These are phyloP conservation scores for Aelia acuminata DNA, from an alignment of 2,888 invertebrate genomes.

Conservation along the genomic window DNA sequence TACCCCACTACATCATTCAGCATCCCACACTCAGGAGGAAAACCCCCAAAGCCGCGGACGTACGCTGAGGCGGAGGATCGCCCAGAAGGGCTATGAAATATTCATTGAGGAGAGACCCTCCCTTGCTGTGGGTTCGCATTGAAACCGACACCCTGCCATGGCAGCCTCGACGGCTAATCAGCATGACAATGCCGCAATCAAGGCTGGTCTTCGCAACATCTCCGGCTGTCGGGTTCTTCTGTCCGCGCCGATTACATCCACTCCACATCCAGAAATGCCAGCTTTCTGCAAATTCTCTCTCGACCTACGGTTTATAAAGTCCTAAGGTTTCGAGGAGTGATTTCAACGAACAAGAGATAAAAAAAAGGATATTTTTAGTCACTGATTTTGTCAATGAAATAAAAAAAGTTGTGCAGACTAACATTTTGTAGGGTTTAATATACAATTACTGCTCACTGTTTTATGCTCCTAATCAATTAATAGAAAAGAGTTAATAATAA, in stretches of 20 bases:
- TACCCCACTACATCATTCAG: neutral
- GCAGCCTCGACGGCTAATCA: slow-evolving; percentile 33
- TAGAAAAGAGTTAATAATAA: too few relatives aligned
- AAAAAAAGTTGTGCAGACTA: too few relatives aligned
- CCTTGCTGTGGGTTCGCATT: neutral
- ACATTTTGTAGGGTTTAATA: too few relatives aligned
- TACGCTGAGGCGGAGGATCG: slow-evolving; percentile 7
- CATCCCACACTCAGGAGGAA: too few relatives aligned
- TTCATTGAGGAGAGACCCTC: neutral
- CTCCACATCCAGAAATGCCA: neutral
- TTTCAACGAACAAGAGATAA: too few relatives aligned
- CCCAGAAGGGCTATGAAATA: slow-evolving; percentile 36
- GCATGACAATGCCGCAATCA: slow-evolving; percentile 48
- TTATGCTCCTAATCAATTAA: too few relatives aligned
- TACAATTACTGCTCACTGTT: too few relatives aligned
- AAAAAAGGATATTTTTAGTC: too few relatives aligned
- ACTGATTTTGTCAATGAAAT: too few relatives aligned
- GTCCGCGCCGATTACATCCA: neutral
- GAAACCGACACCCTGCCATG: slow-evolving; percentile 27
- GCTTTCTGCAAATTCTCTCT: neutral
- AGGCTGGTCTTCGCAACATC: slow-evolving; percentile 34
- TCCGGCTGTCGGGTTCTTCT: neutral
- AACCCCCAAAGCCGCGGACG: neutral
- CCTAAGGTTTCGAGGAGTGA: too few relatives aligned
- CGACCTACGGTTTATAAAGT: too few relatives aligned